phyloP scores from a whole-genome alignment of 2,888 invertebrate genomes.

The Mallateleia sp. region DNA sequence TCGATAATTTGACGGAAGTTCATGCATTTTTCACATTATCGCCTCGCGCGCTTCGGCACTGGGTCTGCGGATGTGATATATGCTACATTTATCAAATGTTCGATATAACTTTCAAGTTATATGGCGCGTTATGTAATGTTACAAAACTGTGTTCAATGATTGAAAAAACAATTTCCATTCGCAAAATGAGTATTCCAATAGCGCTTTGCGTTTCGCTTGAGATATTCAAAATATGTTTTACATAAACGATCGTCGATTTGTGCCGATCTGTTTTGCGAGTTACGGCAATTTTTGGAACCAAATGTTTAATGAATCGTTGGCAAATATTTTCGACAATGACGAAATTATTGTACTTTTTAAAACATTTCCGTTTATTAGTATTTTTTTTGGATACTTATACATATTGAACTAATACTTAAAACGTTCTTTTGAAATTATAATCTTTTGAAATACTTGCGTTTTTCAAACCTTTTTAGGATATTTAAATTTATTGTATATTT shows the following conservation, averaged over 20 bases:
- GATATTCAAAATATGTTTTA: conserved; percentile 26
- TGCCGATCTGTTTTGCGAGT: conserved; percentile 1
- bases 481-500: too few species aligned
- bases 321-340: too few species aligned
- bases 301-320: too few species aligned
- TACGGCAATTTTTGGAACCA: background rate
- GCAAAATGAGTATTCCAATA: conserved; percentile 35
- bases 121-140: conserved; percentile 36
- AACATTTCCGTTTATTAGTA: too few species aligned
- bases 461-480: too few species aligned
- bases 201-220: conserved; percentile 5
- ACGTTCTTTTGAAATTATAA: too few species aligned
- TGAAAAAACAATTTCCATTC: conserved; percentile 52
- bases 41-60: conserved; percentile 38
- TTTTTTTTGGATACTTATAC: too few species aligned
- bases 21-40: conserved; percentile 67
- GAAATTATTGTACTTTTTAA: too few species aligned
- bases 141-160: conserved; percentile 52
- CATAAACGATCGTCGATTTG: conserved; percentile 22
- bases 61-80: conserved; percentile 42
- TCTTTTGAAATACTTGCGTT: too few species aligned
- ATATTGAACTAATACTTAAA: too few species aligned
- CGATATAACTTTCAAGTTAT: conserved; percentile 55
- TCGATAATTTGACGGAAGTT: conserved; percentile 61
- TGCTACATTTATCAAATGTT: conserved; percentile 58